These are phyloP conservation scores for Microhierax caerulescens DNA, from an alignment of 2,797 vertebrate species.

Conservation along the genomic window DNA sequence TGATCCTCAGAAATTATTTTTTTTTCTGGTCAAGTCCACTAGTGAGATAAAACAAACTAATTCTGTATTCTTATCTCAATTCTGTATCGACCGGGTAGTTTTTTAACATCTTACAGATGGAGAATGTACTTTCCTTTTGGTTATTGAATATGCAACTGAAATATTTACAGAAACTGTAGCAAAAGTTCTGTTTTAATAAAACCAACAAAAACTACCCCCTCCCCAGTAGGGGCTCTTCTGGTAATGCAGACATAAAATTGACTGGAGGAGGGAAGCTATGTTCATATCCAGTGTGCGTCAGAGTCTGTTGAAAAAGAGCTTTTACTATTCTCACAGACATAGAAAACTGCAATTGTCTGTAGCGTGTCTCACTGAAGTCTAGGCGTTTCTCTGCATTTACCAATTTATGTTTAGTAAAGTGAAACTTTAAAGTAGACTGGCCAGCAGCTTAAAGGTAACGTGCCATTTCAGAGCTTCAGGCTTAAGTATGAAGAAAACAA, in stretches of 20 bases:
- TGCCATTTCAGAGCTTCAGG: background rate
- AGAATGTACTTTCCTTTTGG: background rate
- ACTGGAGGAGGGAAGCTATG: background rate
- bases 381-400: background rate
- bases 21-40: background rate
- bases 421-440: background rate
- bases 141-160: background rate
- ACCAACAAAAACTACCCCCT: background rate
- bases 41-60: background rate
- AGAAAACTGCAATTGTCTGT: background rate
- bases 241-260: background rate
- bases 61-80: background rate
- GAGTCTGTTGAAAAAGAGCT: background rate
- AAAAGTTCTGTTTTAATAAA: background rate
- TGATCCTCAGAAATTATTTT: background rate
- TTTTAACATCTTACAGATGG: background rate
- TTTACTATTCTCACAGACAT: background rate
- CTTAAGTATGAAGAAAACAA: background rate
- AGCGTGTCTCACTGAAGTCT: background rate
- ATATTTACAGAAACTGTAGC: background rate
- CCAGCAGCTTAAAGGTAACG: background rate
- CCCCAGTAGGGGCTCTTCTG: background rate
- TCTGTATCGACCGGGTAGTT: background rate
- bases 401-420: background rate
- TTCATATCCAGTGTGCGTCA: background rate